Percentiles rank a stretch among this genome's conserved stretches.
Conservation (phyloP, 2,888 invertebrate genomes). For the Aphidoletes aphidimyza region DNA sequence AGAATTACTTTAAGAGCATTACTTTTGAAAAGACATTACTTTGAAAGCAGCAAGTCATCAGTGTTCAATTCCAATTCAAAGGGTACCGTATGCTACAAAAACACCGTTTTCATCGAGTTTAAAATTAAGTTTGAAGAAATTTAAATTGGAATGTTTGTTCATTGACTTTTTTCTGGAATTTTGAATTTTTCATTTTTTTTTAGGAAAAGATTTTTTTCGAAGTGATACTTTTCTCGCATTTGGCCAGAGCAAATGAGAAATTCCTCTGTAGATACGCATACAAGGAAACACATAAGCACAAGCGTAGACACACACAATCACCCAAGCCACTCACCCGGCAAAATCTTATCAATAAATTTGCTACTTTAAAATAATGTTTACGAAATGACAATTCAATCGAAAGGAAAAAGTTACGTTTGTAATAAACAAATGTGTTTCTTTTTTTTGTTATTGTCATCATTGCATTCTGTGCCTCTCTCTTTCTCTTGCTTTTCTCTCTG, state of each 20-base stretch:
- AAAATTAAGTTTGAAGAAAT: too few species aligned
- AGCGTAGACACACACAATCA: background rate
- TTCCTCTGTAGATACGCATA: too few species aligned
- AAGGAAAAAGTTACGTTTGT: background rate
- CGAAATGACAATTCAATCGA: conserved; percentile 37
- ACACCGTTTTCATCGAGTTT: too few species aligned
- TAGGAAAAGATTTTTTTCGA: background rate
- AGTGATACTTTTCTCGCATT: background rate
- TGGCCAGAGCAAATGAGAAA: too few species aligned
- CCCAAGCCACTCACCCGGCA: background rate
- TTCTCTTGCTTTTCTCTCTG: background rate
- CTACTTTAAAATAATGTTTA: conserved; percentile 40
- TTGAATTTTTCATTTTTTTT: background rate
- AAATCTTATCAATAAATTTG: conserved; percentile 41
- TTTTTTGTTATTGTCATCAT: background rate
- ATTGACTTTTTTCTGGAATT: too few species aligned
- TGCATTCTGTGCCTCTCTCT: background rate
- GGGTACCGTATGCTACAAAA: too few species aligned
- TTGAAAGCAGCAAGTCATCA: too few species aligned
- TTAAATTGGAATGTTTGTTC: background rate
- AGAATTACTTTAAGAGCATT: too few species aligned
- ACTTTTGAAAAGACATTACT: too few species aligned
- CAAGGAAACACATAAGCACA: background rate
- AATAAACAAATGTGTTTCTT: conserved; percentile 35
- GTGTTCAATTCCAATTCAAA: too few species aligned